Evolutionary conservation across 2,888 invertebrate genomes (phyloP), one percentile per base, ranked within the genome.

Genomic region (Drosophila colorata): DNA sequence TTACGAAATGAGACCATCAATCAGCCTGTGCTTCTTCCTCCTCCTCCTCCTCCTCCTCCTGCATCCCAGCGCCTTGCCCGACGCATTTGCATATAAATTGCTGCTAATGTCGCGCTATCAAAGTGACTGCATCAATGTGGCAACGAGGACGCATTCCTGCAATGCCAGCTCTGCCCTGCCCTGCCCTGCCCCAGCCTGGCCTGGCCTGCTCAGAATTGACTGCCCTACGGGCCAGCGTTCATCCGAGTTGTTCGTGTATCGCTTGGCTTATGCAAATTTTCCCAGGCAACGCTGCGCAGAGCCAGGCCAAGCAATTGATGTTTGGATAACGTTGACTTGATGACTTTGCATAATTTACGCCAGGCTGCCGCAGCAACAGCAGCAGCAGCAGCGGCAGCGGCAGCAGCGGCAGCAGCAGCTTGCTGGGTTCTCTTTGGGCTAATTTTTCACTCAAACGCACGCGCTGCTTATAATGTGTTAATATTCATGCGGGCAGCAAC

Each of bases 21-120:
- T 91, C 91, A 91, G 86, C 78, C 56, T 55, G 33, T 33, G 11
- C 25, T n/a, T n/a, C n/a, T n/a, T n/a, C n/a, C n/a, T n/a, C 28
- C 28, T 11, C 28, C 33, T 33, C 13, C 33, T 11, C 33, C 13
- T 9, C 31, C 63, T 69, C 48, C 48, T 46, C 67, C 65, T 72
- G 48, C 68, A 63, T 44, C 66, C 61, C 58, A 66, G 57, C 65
- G 47, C 55, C 58, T 68, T 66, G 73, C 56, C 70, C 69, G 64
- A 74, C 82, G 87, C 86, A 92, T 92, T 92, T 92, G 91, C 92
- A 92, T 92, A 91, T 92, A 92, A 92, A 92, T 92, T 92, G 91
- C 91, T 92, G 92, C 91, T 91, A 92, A 92, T 92, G 91, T 91
- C 90, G 87, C 86, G 87, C 89, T 91, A 91, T 91, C 91, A 87